phyloP scores from a whole-genome alignment of 2,797 vertebrate genomes.

The Lepilemur ruficaudatus region DNA sequence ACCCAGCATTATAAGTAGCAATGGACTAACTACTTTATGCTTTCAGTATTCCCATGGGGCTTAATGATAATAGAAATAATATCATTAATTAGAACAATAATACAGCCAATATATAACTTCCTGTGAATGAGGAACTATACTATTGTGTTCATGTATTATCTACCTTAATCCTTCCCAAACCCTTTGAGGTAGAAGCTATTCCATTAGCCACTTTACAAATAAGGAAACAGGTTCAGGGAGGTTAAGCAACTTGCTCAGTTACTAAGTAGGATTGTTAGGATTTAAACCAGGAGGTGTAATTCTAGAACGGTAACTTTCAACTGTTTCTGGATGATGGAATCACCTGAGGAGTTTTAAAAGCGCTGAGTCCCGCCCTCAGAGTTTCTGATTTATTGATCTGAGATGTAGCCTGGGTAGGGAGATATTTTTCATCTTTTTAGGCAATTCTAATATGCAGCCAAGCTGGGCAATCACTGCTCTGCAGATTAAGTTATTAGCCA shows the following conservation, averaged over 20 bases:
- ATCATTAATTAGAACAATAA: background rate
- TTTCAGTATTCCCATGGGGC: background rate
- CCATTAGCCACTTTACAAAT: background rate
- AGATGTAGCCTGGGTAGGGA: accelerated
- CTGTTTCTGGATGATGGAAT: background rate
- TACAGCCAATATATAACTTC: background rate
- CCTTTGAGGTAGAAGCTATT: background rate
- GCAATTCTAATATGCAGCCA: background rate
- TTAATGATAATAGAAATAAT: conserved; percentile 13
- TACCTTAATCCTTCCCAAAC: background rate
- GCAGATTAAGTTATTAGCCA: background rate
- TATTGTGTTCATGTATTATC: background rate
- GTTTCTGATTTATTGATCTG: background rate
- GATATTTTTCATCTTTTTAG: background rate
- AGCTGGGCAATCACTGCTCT: background rate
- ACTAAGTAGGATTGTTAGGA: background rate
- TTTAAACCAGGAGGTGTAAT: background rate
- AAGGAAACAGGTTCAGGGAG: background rate
- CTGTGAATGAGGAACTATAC: background rate
- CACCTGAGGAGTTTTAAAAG: background rate
- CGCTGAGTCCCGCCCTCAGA: too few relatives aligned
- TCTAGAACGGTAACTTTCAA: background rate
- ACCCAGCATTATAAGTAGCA: background rate
- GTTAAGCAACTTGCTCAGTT: background rate
- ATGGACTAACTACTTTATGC: background rate